Conservation (phyloP, 2,113 vertebrate species). For the Micronycteris hirsuta region DNA sequence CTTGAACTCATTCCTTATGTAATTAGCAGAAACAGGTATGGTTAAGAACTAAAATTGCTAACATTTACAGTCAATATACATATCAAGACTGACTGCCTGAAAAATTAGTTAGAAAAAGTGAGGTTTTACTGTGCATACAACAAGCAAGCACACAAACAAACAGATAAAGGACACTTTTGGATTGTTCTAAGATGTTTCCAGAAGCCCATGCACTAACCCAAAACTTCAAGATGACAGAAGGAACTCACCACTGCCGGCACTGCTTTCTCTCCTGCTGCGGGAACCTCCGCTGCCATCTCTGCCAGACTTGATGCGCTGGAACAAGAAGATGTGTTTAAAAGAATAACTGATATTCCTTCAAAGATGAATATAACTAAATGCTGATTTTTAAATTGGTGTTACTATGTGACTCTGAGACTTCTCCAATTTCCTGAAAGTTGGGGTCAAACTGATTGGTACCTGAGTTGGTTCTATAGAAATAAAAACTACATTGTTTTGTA, state of each 20-base stretch:
- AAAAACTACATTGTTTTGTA: conserved; percentile 11
- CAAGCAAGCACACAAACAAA: background rate
- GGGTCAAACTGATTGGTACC: conserved; percentile 4
- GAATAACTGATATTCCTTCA: background rate
- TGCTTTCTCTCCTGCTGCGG: conserved; percentile 87
- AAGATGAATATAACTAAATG: conserved; percentile 16
- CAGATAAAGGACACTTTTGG: background rate
- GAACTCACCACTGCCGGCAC: conserved; percentile 88
- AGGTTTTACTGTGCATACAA: conserved; percentile 16
- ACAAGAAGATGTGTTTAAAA: conserved; percentile 44
- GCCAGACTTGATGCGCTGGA: conserved; percentile 91
- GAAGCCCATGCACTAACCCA: background rate
- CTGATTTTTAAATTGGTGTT: background rate
- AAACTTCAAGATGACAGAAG: background rate
- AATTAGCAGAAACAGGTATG: background rate
- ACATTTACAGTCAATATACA: background rate
- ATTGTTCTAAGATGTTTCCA: background rate
- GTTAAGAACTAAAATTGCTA: background rate
- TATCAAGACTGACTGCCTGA: background rate
- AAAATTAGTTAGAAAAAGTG: background rate
- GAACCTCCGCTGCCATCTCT: conserved; percentile 89
- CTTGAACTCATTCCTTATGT: background rate
- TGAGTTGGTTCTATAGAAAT: conserved; percentile 4
- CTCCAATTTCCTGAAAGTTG: background rate
- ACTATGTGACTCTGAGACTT: background rate